phyloP scores from a whole-genome alignment of 2,797 vertebrate species.

The Amazonetta brasiliensis region DNA sequence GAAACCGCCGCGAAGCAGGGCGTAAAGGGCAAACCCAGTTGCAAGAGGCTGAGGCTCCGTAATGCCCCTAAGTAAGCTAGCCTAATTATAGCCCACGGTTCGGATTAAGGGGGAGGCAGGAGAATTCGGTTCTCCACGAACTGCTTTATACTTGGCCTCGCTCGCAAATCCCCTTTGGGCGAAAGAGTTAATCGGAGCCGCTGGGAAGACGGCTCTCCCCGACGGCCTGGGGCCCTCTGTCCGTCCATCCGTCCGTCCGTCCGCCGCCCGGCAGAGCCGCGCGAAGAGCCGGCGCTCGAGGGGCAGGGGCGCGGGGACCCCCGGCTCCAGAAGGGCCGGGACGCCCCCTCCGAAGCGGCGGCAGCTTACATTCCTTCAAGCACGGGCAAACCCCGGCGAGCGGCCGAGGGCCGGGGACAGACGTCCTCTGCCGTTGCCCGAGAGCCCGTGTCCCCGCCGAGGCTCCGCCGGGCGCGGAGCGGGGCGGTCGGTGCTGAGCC shows the following conservation, averaged over 20 bases:
- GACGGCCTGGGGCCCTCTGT: not conserved
- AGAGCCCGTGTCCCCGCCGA: not conserved
- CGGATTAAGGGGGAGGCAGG: constrained; percentile 14
- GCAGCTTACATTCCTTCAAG: constrained; percentile 51
- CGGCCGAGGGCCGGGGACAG: not conserved
- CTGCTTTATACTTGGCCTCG: not conserved
- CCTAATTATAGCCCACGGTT: constrained; percentile 44
- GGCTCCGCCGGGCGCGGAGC: constrained; percentile 28
- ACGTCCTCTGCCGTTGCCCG: not conserved
- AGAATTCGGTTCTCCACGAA: constrained; percentile 43
- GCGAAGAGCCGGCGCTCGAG: not conserved
- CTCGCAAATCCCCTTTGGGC: not conserved
- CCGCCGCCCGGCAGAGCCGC: not conserved
- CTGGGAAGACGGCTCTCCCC: not conserved
- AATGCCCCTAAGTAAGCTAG: constrained; percentile 44
- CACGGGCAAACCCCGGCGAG: not conserved
- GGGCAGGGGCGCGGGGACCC: not conserved
- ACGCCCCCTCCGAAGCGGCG: not conserved
- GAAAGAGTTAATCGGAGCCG: not conserved
- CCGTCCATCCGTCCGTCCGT: no score
- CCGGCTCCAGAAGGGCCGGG: not conserved
- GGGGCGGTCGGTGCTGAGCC: constrained; percentile 1
- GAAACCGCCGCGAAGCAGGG: not conserved
- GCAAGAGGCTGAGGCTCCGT: not conserved
- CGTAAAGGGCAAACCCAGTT: not conserved